These are phyloP conservation scores for Geotrypetes seraphini DNA, from an alignment of 2,797 vertebrate species.

Conservation along the genomic window DNA sequence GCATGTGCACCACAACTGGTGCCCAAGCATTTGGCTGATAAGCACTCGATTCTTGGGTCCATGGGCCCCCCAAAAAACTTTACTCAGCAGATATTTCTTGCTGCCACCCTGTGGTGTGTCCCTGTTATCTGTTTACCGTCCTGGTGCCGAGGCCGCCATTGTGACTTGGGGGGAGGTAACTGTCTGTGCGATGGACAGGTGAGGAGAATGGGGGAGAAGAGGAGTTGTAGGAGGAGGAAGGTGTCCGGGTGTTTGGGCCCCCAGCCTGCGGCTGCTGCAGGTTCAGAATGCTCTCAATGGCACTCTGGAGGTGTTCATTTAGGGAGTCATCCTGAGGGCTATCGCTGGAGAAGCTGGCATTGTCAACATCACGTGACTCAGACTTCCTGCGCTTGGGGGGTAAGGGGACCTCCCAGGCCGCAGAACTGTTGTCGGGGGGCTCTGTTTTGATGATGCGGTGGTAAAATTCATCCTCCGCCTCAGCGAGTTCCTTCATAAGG, in stretches of 20 bases:
- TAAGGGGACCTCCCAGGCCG: conserved; percentile 65
- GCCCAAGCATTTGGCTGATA: no score
- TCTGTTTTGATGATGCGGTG: conserved; percentile 58
- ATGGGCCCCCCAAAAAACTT: no score
- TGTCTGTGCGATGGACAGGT: conserved; percentile 56
- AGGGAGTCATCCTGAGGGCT: conserved; percentile 84
- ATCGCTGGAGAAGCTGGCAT: conserved; percentile 89
- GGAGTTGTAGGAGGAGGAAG: conserved; percentile 39
- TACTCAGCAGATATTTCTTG: no score
- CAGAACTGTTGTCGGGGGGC: conserved; percentile 42
- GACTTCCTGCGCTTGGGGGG: conserved; percentile 77
- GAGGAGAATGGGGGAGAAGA: conserved; percentile 32
- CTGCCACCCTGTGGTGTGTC: not conserved
- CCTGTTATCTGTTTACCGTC: conserved; percentile 91
- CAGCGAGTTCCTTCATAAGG: conserved; percentile 58
- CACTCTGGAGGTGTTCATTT: conserved; percentile 87
- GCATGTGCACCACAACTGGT: no score
- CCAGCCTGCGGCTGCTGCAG: conserved; percentile 67
- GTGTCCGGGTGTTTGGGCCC: conserved; percentile 48
- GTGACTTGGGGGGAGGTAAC: conserved; percentile 61
- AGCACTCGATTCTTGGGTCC: no score
- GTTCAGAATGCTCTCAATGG: conserved; percentile 94
- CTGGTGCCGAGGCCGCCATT: conserved; percentile 82
- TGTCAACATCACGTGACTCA: conserved; percentile 83
- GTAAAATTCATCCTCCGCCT: conserved; percentile 71